phyloP scores from a whole-genome alignment of 1,140 invertebrate species.

The Macrobrachium nipponense region DNA sequence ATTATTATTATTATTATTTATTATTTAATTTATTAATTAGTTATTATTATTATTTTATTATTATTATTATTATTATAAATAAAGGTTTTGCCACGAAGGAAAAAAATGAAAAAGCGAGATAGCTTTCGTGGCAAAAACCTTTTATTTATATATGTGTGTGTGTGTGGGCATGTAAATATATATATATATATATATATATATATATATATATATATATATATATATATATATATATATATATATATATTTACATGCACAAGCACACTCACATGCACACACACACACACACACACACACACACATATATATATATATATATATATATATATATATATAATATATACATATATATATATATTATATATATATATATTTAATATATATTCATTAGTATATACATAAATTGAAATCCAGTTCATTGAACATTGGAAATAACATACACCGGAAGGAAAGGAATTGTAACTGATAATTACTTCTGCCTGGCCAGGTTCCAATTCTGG shows the following conservation, averaged over 20 bases:
- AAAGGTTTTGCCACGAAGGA: too few relatives aligned
- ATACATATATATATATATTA: too few relatives aligned
- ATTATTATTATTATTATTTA: too few relatives aligned
- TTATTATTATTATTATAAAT: too few relatives aligned
- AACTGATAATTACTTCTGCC: too few relatives aligned
- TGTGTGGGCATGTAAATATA: neutral
- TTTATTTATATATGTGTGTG: neutral
- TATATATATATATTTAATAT: neutral
- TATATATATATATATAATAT: constrained; percentile 12
- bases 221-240: neutral
- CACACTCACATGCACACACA: neutral
- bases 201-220: constrained; percentile 8
- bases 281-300: neutral
- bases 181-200: constrained; percentile 9
- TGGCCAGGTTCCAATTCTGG: too few relatives aligned
- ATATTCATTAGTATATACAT: neutral
- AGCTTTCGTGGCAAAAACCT: too few relatives aligned
- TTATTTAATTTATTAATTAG: too few relatives aligned
- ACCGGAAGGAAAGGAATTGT: too few relatives aligned
- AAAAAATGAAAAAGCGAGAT: too few relatives aligned
- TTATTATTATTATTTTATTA: too few relatives aligned
- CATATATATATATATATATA: neutral
- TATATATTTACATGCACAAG: neutral
- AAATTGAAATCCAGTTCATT: neutral
- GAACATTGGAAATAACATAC: too few relatives aligned